Base-by-base conservation (phyloP, 1,140 invertebrate genomes). In the Bactericera cockerelli region DNA sequence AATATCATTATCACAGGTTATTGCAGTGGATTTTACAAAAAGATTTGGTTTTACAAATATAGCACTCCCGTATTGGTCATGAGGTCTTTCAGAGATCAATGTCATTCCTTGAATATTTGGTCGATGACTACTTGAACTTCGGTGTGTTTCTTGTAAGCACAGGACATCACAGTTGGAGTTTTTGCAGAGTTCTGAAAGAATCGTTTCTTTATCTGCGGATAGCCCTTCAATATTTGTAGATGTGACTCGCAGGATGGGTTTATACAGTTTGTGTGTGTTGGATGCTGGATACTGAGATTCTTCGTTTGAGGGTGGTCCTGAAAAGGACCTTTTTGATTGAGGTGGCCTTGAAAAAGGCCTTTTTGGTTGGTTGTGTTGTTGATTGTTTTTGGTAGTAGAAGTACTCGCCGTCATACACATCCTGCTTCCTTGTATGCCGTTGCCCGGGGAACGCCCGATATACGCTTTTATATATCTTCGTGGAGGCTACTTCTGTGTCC, bases 171-270 rank as follows among this genome's bases (percentile, higher is more conserved):
- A 58, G 10, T 31, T 36, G 19, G 19, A 19, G 33, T 58, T 36
- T 10, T n/a, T 14, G 38, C 28, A 58, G 2, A 58, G 8, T n/a
- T 58, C 31, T 2, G 56, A n/a, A 19, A 58, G 56, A 19, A 58
- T 21, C 22, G 19, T 2, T 38, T 58, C 28, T 36, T 58, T 58
- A 24, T 28, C 21, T 19, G 14, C 19, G 2, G 56, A 58, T 31
- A 58, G 25, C 25, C 31, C 31, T 36, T 58, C 56, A 38, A 58
- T 58, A 36, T 58, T 58, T 21, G 38, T 58, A 19, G 31, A 58
- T 14, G 38, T 58, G n/a, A 58, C 19, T 10, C 10, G 10, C 22
- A 49, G n/a, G 19, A 16, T 49, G 42, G 42, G 33, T 10, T 36
- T 36, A n/a, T n/a, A n/a, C n/a, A n/a, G n/a, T n/a, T n/a, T n/a